Conservation (phyloP, 2,888 invertebrate genomes). For the Archaeoteleia sp. region DNA sequence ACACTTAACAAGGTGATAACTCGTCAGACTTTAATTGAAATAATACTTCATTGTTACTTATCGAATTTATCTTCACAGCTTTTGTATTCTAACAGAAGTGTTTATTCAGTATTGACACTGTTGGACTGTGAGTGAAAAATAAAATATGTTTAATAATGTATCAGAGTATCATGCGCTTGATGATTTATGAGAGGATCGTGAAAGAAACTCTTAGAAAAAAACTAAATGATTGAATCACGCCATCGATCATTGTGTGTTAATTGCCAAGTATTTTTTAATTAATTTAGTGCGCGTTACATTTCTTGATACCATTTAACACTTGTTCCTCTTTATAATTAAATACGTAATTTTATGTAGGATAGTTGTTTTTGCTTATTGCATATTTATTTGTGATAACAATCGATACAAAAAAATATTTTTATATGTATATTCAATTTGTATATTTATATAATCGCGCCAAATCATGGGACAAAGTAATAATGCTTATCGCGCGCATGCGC, state of each 20-base stretch:
- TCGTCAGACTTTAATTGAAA: slow-evolving; percentile 43
- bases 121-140: slow-evolving; percentile 40
- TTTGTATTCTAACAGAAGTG: slow-evolving; percentile 26
- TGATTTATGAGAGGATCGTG: slow-evolving; percentile 26
- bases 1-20: slow-evolving; percentile 44
- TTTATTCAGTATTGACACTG: slow-evolving; percentile 20
- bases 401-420: too few relatives aligned
- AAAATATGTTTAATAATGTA: not conserved
- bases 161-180: not conserved
- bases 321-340: too few relatives aligned
- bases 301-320: too few relatives aligned
- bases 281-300: slow-evolving; percentile 27
- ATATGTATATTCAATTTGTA: too few relatives aligned
- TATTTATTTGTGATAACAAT: too few relatives aligned
- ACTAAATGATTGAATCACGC: slow-evolving; percentile 18
- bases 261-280: slow-evolving; percentile 22
- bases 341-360: too few relatives aligned
- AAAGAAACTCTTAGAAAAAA: slow-evolving; percentile 8
- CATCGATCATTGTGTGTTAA: slow-evolving; percentile 24
- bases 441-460: too few relatives aligned
- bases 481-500: too few relatives aligned
- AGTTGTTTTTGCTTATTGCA: too few relatives aligned
- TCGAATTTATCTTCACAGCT: slow-evolving; percentile 27
- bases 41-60: slow-evolving; percentile 46
- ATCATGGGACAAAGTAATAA: too few relatives aligned